Percentiles rank a stretch among this genome's conserved stretches.
Conservation (phyloP, 2,797 vertebrate species). For the Pampus argenteus region DNA sequence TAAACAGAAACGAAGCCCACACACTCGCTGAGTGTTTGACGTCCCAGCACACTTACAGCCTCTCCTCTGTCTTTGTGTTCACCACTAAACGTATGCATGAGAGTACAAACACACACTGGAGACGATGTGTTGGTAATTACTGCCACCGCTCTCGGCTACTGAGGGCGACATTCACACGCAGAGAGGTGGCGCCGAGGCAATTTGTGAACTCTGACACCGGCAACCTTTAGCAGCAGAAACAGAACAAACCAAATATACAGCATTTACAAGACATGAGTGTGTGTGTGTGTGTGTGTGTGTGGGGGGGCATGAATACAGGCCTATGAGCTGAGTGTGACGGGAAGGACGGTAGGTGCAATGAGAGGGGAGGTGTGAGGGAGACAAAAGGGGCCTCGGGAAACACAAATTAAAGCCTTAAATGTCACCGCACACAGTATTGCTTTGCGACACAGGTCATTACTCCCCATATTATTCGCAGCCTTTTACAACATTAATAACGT, state of each 20-base stretch:
- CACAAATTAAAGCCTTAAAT: slow-evolving; percentile 99
- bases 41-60: background rate
- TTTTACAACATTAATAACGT: slow-evolving; percentile 96
- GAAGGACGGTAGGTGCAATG: slow-evolving; percentile 51
- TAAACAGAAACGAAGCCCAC: no score
- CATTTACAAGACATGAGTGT: slow-evolving; percentile 84
- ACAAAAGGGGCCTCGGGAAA: slow-evolving; percentile 79
- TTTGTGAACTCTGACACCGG: slow-evolving; percentile 97
- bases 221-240: slow-evolving; percentile 96
- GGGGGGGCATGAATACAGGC: slow-evolving; percentile 73
- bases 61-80: background rate
- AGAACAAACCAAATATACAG: slow-evolving; percentile 74
- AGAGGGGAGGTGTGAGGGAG: slow-evolving; percentile 68
- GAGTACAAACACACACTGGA: slow-evolving; percentile 39
- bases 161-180: slow-evolving; percentile 82
- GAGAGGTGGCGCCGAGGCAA: slow-evolving; percentile 87
- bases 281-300: slow-evolving; percentile 65
- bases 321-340: slow-evolving; percentile 35
- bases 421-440: slow-evolving; percentile 98
- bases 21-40: background rate
- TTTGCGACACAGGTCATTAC: slow-evolving; percentile 99
- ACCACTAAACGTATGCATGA: slow-evolving; percentile 41
- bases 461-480: slow-evolving; percentile 91
- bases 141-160: slow-evolving; percentile 82
- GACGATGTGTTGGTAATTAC: slow-evolving; percentile 78